Evolutionary conservation across 2,113 vertebrate genomes (phyloP).

Genomic region (Lagenorhynchus albirostris): DNA sequence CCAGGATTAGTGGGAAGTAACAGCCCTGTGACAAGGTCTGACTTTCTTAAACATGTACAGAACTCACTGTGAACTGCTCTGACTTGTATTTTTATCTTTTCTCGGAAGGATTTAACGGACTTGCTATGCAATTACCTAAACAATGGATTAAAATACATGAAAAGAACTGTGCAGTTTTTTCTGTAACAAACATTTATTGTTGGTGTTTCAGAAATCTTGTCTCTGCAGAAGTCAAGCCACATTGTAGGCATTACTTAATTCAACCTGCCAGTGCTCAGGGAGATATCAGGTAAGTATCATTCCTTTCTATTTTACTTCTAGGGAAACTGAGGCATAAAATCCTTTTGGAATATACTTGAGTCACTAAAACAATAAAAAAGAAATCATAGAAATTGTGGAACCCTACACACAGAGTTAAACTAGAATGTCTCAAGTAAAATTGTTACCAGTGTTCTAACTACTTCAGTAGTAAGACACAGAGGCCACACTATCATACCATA

Average conservation of each 20-base stretch:
- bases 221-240: not conserved
- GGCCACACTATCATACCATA: too few relatives aligned
- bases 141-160: constrained; percentile 5
- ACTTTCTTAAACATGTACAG: not conserved
- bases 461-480: not conserved
- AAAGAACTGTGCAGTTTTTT: constrained; percentile 16
- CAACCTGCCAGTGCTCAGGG: not conserved
- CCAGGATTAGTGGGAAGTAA: not conserved
- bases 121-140: constrained; percentile 6
- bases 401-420: not conserved
- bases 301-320: constrained; percentile 8
- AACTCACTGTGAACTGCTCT: not conserved
- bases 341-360: not conserved
- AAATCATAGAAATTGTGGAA: not conserved
- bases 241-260: not conserved
- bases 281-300: not conserved
- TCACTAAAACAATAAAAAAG: not conserved
- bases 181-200: not conserved
- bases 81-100: constrained; percentile 14
- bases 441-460: not conserved
- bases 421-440: not conserved
- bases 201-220: constrained; percentile 7
- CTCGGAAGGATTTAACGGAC: constrained; percentile 6
- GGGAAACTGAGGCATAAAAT: not conserved
- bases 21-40: not conserved